phyloP scores from a whole-genome alignment of 2,888 invertebrate species.

The Dione juno region DNA sequence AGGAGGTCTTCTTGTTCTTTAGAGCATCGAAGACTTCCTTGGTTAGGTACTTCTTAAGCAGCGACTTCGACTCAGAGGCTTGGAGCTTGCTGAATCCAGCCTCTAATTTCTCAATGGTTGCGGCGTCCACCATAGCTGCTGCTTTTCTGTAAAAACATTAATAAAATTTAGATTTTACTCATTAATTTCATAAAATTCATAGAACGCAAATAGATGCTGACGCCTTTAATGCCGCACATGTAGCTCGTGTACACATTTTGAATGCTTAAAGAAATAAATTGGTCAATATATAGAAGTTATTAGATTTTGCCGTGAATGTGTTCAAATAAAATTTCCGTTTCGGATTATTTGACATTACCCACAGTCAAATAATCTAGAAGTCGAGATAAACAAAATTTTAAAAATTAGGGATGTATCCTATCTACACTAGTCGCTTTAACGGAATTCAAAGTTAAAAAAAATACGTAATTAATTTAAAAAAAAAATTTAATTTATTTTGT shows the following conservation, averaged over 20 bases:
- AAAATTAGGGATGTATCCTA: conserved; percentile 66
- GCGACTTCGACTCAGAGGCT: conserved; percentile 95
- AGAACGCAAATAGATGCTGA: conserved; percentile 59
- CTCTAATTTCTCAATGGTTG: conserved; percentile 95
- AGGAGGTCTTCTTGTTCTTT: conserved; percentile 96
- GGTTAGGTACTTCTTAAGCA: conserved; percentile 97
- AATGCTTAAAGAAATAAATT: conserved; percentile 29
- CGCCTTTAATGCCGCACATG: conserved; percentile 79
- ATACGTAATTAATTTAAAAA: background rate
- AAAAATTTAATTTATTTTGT: background rate
- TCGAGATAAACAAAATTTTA: conserved; percentile 36
- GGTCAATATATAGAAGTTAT: conserved; percentile 1
- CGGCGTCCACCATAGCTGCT: conserved; percentile 95
- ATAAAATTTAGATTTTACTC: background rate
- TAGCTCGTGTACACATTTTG: conserved; percentile 76
- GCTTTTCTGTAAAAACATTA: conserved; percentile 84
- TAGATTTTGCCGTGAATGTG: background rate
- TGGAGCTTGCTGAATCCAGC: conserved; percentile 94
- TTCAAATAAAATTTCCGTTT: conserved; percentile 1
- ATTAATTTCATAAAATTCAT: conserved; percentile 28
- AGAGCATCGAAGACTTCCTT: conserved; percentile 95
- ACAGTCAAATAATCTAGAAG: conserved; percentile 39
- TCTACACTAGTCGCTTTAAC: conserved; percentile 54
- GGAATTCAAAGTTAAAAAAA: conserved; percentile 52
- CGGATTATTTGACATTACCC: background rate